A percentile compares a stretch with the other conserved stretches of the same genome.
These are phyloP conservation scores for Holcopasites calliopsidis DNA, from an alignment of 1,140 invertebrate species.

Conservation along the genomic window DNA sequence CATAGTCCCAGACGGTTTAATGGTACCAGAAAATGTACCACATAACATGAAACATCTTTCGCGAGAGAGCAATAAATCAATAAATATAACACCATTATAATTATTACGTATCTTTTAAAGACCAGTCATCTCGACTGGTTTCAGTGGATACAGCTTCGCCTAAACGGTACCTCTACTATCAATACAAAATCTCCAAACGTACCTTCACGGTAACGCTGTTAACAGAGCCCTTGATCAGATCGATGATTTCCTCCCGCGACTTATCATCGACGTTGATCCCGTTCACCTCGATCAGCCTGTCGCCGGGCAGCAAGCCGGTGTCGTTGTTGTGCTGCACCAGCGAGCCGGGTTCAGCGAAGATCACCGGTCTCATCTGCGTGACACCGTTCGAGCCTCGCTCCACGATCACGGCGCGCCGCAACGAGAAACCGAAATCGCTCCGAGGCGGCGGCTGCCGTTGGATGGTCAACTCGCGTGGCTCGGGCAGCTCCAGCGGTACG, in stretches of 20 bases:
- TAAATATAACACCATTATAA: too few relatives aligned
- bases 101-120: too few relatives aligned
- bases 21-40: too few relatives aligned
- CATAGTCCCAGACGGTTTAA: too few relatives aligned
- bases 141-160: too few relatives aligned
- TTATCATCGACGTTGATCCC: slow-evolving; percentile 91
- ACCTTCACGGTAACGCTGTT: slow-evolving; percentile 93
- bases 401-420: slow-evolving; percentile 91
- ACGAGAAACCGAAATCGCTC: slow-evolving; percentile 96
- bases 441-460: slow-evolving; percentile 90
- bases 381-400: slow-evolving; percentile 81
- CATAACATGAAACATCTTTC: too few relatives aligned
- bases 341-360: slow-evolving; percentile 95
- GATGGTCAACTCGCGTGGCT: slow-evolving; percentile 88
- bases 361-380: slow-evolving; percentile 87
- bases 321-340: slow-evolving; percentile 87
- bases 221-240: slow-evolving; percentile 92
- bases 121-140: too few relatives aligned
- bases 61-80: too few relatives aligned
- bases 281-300: slow-evolving; percentile 95
- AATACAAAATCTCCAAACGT: background rate
- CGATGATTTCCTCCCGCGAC: slow-evolving; percentile 94
- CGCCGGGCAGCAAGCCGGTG: slow-evolving; percentile 94
- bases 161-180: too few relatives aligned
- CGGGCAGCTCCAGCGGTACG: slow-evolving; percentile 86